Conservation (phyloP, 2,797 vertebrate species). For the Borostomias antarcticus region DNA sequence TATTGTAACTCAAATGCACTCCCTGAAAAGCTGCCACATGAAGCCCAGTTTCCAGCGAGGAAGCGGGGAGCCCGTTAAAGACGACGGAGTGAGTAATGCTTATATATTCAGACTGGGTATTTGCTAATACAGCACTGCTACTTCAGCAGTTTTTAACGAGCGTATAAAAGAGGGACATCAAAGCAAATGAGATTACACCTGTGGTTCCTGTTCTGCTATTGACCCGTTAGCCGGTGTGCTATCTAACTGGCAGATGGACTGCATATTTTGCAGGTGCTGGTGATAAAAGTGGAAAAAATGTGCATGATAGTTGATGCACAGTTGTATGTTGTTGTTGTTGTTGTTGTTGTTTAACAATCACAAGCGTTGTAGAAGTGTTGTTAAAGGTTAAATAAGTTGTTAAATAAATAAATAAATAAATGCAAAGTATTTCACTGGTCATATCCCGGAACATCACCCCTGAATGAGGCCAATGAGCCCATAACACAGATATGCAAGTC, state of each 20-base stretch:
- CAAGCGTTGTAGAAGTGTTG: too few relatives aligned
- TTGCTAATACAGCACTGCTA: conserved; percentile 61
- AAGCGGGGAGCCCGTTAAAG: conserved; percentile 24
- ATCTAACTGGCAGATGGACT: not conserved
- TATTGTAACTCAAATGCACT: conserved; percentile 41
- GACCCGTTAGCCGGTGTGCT: conserved; percentile 37
- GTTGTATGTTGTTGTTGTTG: too few relatives aligned
- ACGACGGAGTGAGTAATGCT: conserved; percentile 48
- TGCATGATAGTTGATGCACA: too few relatives aligned
- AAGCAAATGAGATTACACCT: conserved; percentile 69
- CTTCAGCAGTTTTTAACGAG: conserved; percentile 71
- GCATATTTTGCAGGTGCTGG: not conserved
- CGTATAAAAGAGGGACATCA: conserved; percentile 64
- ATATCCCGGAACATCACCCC: too few relatives aligned
- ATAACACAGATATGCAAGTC: too few relatives aligned
- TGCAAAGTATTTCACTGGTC: too few relatives aligned
- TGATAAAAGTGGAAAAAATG: not conserved
- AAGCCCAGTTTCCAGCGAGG: conserved; percentile 33
- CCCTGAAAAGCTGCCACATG: conserved; percentile 37
- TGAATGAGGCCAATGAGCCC: too few relatives aligned
- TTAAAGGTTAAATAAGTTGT: too few relatives aligned
- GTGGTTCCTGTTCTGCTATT: conserved; percentile 45
- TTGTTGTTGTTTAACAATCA: too few relatives aligned
- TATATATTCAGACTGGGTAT: conserved; percentile 56
- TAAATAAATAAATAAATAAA: too few relatives aligned